Conservation (phyloP, 2,888 invertebrate species). For the Dermolepida albohirtum region DNA sequence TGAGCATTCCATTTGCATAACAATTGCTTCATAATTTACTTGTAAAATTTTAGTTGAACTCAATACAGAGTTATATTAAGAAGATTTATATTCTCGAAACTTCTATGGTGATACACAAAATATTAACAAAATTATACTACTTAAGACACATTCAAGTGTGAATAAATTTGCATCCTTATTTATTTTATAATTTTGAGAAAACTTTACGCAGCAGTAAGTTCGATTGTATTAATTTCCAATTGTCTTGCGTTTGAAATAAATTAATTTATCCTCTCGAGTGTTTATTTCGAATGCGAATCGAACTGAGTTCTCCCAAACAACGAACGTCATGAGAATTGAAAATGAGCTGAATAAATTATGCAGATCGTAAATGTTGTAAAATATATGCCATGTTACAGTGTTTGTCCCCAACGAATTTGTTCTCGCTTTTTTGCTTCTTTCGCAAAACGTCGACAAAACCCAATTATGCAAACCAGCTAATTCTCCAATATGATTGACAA, state of each 20-base stretch:
- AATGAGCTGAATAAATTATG: conserved; percentile 37
- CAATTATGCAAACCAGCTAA: conserved; percentile 38
- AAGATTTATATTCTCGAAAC: too few species aligned
- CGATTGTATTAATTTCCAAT: conserved; percentile 2
- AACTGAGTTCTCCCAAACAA: conserved; percentile 32
- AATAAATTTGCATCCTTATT: too few species aligned
- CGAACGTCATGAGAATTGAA: conserved; percentile 30
- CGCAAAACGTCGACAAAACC: conserved; percentile 28
- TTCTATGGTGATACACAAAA: too few species aligned
- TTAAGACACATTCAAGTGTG: too few species aligned
- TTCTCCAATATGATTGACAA: conserved; percentile 31
- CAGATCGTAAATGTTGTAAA: conserved; percentile 28
- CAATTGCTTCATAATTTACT: too few species aligned
- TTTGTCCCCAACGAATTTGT: conserved; percentile 26
- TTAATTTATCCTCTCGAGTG: conserved; percentile 19
- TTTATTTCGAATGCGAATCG: conserved; percentile 10
- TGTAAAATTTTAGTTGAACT: too few species aligned
- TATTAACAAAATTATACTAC: too few species aligned
- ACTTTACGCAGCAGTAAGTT: too few species aligned
- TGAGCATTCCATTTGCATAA: too few species aligned
- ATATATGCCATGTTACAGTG: conserved; percentile 12
- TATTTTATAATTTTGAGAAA: too few species aligned
- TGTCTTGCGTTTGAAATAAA: background rate
- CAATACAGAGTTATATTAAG: too few species aligned
- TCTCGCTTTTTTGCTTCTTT: conserved; percentile 33